Evolutionary conservation across 2,113 vertebrate species (phyloP).

Genomic region (Indri indri): DNA sequence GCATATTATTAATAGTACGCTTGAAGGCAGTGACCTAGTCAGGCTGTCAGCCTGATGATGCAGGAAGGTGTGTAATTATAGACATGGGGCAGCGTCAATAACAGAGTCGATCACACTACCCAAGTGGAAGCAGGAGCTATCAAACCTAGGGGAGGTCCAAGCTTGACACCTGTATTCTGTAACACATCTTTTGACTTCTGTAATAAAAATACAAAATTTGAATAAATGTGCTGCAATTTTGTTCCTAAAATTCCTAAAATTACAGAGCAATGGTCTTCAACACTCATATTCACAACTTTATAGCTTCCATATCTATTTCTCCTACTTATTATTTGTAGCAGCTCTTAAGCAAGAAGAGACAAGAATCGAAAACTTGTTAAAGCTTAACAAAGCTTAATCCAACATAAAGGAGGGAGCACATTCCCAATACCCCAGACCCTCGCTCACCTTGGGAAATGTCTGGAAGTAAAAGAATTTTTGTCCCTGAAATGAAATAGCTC

Average conservation of each 20-base stretch:
- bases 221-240: neutral
- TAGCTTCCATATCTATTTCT: neutral
- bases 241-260: neutral
- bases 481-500: neutral
- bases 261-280: neutral
- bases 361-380: neutral
- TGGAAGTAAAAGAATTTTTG: neutral
- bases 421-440: neutral
- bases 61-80: neutral
- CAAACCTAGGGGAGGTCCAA: neutral
- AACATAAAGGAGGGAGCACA: neutral
- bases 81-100: neutral
- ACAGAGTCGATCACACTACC: rapidly evolving
- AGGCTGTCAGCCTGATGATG: neutral
- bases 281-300: neutral
- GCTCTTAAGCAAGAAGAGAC: neutral
- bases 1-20: no score
- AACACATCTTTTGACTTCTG: neutral
- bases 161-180: neutral
- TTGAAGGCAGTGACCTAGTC: neutral
- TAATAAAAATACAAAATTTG: neutral
- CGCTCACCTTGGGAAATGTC: neutral
- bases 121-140: neutral
- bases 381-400: neutral
- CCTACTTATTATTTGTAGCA: neutral